Evolutionary conservation across 2,797 vertebrate species (phyloP).

Genomic region (Esox lucius): DNA sequence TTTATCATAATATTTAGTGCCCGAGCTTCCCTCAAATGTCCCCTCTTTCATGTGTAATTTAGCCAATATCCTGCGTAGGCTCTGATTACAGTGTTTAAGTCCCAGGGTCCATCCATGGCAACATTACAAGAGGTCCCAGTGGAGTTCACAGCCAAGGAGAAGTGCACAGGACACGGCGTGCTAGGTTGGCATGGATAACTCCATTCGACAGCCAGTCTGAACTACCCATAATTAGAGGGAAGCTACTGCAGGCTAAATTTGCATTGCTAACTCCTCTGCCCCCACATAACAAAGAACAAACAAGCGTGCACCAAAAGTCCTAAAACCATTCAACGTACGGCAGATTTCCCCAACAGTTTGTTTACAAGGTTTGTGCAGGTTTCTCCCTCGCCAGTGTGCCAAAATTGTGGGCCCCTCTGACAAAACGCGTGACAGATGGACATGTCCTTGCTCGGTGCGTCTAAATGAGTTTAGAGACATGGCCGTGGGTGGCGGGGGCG

Average conservation of each 20-base stretch:
- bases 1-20: conserved; percentile 77
- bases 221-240: neutral
- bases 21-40: conserved; percentile 70
- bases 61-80: conserved; percentile 75
- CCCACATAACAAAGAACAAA: neutral
- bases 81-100: conserved; percentile 72
- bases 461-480: neutral
- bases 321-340: neutral
- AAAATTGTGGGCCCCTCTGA: neutral
- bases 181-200: neutral
- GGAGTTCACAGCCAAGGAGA: conserved; percentile 60
- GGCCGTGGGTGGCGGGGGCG: neutral
- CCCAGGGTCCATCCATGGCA: conserved; percentile 56
- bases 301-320: neutral
- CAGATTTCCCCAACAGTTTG: neutral
- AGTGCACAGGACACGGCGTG: conserved; percentile 34
- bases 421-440: neutral
- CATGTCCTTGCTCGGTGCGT: neutral
- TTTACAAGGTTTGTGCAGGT: neutral
- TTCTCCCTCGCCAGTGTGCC: neutral
- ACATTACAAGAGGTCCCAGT: conserved; percentile 63
- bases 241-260: neutral
- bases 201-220: conserved; percentile 35
- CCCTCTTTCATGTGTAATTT: conserved; percentile 76
- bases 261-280: neutral